phyloP scores from a whole-genome alignment of 2,797 vertebrate species.

The Decapterus maruadsi region DNA sequence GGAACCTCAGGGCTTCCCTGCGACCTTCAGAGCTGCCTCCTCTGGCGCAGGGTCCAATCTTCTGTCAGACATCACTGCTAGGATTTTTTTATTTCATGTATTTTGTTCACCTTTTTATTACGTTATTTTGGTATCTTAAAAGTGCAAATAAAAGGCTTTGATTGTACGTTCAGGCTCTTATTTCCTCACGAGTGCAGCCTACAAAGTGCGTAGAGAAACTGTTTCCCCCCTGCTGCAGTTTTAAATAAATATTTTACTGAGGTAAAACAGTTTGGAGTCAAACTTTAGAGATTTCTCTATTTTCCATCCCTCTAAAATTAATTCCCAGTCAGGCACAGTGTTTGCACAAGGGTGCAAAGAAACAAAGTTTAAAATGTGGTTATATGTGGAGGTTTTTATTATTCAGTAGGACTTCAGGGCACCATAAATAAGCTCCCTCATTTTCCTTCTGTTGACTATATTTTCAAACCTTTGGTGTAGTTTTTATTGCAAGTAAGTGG shows the following conservation, averaged over 20 bases:
- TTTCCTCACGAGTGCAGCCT: constrained; percentile 38
- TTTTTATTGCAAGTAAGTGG: constrained; percentile 79
- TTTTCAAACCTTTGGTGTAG: constrained; percentile 80
- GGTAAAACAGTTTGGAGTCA: constrained; percentile 73
- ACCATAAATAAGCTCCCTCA: constrained; percentile 78
- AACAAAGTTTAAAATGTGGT: constrained; percentile 74
- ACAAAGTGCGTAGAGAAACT: constrained; percentile 37
- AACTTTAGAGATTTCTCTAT: constrained; percentile 72
- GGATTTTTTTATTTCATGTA: constrained; percentile 35
- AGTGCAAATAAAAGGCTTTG: constrained; percentile 73
- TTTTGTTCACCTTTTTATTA: constrained; percentile 53
- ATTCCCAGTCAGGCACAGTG: constrained; percentile 58
- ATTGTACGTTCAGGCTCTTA: constrained; percentile 45
- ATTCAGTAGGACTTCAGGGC: constrained; percentile 76
- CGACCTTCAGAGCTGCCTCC: constrained; percentile 28
- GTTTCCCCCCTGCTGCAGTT: constrained; percentile 19
- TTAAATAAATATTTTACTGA: constrained; percentile 68
- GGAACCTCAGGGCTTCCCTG: constrained; percentile 48
- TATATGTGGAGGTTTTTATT: constrained; percentile 73
- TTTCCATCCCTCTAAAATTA: constrained; percentile 56
- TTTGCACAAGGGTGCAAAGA: constrained; percentile 63
- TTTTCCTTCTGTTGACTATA: constrained; percentile 76
- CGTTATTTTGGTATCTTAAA: constrained; percentile 58
- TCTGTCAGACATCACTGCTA: constrained; percentile 50
- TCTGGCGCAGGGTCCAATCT: constrained; percentile 47